phyloP scores from a whole-genome alignment of 2,113 vertebrate genomes.

The Zosterops borbonicus region DNA sequence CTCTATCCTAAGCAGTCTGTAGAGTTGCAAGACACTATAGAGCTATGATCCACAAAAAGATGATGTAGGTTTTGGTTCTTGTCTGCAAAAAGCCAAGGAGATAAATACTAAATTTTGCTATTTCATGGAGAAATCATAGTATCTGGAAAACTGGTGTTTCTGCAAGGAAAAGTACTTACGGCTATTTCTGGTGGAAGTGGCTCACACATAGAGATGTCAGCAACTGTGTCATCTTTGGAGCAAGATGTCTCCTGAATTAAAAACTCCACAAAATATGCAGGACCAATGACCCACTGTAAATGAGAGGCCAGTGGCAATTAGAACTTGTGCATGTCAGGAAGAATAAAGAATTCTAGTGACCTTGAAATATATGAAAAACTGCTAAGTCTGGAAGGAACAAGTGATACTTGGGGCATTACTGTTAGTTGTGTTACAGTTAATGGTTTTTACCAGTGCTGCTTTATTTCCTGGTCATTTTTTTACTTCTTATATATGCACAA shows the following conservation, averaged over 20 bases:
- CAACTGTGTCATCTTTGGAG: not conserved
- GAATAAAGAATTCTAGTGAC: not conserved
- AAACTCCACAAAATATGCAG: slow-evolving; percentile 63
- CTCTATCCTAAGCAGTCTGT: not conserved
- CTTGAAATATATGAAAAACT: not conserved
- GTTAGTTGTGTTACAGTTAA: not conserved
- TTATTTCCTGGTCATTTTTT: not conserved
- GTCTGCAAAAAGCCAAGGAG: not conserved
- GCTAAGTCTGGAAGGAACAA: not conserved
- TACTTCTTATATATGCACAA: not conserved
- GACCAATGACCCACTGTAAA: slow-evolving; percentile 52
- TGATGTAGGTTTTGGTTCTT: not conserved
- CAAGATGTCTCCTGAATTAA: slow-evolving; percentile 67
- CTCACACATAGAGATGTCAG: slow-evolving; percentile 22
- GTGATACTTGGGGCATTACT: not conserved
- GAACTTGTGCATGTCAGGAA: not conserved
- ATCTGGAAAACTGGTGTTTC: not conserved
- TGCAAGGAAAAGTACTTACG: slow-evolving; percentile 29
- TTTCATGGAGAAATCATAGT: not conserved
- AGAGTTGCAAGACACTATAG: not conserved
- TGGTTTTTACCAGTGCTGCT: not conserved
- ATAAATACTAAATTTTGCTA: not conserved
- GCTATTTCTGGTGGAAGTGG: not conserved
- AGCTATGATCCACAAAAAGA: not conserved
- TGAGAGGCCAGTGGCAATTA: not conserved